Percentiles rank a stretch among this genome's conserved stretches.
phyloP scores from a whole-genome alignment of 2,888 invertebrate genomes.

The Mesoligia furuncula region DNA sequence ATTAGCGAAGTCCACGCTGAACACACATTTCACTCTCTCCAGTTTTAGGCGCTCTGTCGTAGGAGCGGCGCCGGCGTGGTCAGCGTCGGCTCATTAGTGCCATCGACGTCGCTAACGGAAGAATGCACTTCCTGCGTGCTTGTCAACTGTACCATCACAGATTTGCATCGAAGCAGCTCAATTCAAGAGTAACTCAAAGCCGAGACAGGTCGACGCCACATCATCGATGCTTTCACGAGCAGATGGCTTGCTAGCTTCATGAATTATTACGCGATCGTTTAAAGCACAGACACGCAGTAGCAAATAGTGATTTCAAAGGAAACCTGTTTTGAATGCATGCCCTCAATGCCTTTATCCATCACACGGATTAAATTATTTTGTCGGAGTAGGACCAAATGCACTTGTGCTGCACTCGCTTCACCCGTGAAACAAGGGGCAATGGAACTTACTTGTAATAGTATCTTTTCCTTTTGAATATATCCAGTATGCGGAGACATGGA shows the following conservation, averaged over 20 bases:
- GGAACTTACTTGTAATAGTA: slow-evolving; percentile 41
- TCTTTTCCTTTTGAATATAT: slow-evolving; percentile 11
- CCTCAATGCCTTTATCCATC: slow-evolving; percentile 56
- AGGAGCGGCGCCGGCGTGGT: slow-evolving; percentile 19
- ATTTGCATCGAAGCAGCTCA: slow-evolving; percentile 61
- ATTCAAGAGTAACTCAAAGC: slow-evolving; percentile 59
- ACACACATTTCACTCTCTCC: slow-evolving; percentile 84
- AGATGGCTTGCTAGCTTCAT: slow-evolving; percentile 55
- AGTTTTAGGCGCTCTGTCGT: slow-evolving; percentile 55
- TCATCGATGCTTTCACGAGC: slow-evolving; percentile 59
- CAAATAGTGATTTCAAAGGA: slow-evolving; percentile 56
- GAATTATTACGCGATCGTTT: slow-evolving; percentile 62
- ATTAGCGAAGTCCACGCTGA: slow-evolving; percentile 81
- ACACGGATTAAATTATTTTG: slow-evolving; percentile 55
- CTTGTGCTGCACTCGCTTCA: slow-evolving; percentile 37
- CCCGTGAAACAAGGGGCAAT: slow-evolving; percentile 51
- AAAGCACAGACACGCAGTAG: slow-evolving; percentile 52
- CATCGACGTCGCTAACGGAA: slow-evolving; percentile 61
- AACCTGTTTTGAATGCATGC: slow-evolving; percentile 60
- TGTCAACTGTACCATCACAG: slow-evolving; percentile 60
- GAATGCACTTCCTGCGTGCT: slow-evolving; percentile 66
- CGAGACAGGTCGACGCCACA: slow-evolving; percentile 51
- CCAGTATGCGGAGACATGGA: slow-evolving; percentile 2
- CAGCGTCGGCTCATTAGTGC: slow-evolving; percentile 58
- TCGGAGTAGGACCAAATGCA: slow-evolving; percentile 34